Percentiles rank a stretch among this genome's conserved stretches.
Conservation (phyloP, 2,797 vertebrate species). For the Mionectes olivaceus region DNA sequence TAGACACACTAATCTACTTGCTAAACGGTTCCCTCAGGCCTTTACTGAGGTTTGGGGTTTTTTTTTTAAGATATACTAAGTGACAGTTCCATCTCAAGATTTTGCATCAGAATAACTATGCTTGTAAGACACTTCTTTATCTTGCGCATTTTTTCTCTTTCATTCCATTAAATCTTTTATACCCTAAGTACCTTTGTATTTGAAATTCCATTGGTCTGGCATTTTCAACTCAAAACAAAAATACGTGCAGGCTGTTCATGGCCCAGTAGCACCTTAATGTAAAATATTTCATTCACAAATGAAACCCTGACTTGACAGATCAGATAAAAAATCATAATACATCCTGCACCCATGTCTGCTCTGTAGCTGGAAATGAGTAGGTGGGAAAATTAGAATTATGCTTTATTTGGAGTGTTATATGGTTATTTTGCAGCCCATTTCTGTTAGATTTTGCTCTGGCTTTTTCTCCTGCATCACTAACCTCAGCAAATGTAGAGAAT, state of each 20-base stretch:
- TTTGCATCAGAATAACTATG: background rate
- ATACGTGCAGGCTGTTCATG: background rate
- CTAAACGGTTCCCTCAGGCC: background rate
- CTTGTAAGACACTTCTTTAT: background rate
- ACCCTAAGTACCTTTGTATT: background rate
- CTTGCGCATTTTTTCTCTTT: background rate
- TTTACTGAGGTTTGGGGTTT: background rate
- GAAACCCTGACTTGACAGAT: background rate
- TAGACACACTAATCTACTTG: background rate
- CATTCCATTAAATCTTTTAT: background rate
- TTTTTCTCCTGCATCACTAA: background rate
- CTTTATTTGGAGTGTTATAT: background rate
- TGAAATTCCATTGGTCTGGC: background rate
- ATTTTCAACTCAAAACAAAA: background rate
- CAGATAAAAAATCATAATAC: background rate
- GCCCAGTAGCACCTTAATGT: background rate
- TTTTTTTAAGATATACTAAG: background rate
- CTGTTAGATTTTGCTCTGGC: background rate
- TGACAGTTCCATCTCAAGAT: background rate
- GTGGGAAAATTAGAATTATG: background rate
- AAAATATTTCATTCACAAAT: background rate
- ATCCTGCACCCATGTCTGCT: background rate
- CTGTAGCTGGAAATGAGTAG: background rate
- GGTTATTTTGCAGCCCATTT: background rate
- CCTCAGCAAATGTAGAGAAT: background rate